A percentile compares a stretch with the other conserved stretches of the same genome.
These are phyloP conservation scores for Murina feae DNA, from an alignment of 2,113 vertebrate species.

Conservation along the genomic window DNA sequence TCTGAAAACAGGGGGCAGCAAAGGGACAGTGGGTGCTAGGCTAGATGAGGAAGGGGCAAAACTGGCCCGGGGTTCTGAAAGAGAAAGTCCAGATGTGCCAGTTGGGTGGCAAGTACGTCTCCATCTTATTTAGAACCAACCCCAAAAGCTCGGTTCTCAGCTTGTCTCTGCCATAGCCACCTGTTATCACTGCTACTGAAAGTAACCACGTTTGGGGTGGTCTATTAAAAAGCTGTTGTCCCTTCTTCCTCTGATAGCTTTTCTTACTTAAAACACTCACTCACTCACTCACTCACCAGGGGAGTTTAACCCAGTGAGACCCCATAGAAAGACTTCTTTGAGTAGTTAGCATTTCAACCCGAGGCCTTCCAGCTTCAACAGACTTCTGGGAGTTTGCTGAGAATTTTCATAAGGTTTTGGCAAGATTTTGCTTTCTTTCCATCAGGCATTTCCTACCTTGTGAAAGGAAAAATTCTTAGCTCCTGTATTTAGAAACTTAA, in stretches of 20 bases:
- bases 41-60: neutral
- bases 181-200: neutral
- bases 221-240: neutral
- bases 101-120: fast-evolving
- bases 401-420: constrained; percentile 59
- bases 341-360: constrained; percentile 61
- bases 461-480: constrained; percentile 80
- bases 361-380: constrained; percentile 20
- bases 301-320: constrained; percentile 42
- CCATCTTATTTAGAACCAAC: neutral
- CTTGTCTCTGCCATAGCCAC: neutral
- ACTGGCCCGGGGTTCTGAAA: neutral
- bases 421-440: constrained; percentile 40
- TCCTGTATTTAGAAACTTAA: constrained; percentile 57
- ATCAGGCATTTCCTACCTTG: constrained; percentile 52
- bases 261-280: constrained; percentile 55
- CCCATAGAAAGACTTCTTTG: constrained; percentile 58
- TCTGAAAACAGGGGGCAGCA: neutral
- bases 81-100: neutral
- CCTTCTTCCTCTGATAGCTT: constrained; percentile 7
- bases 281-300: neutral
- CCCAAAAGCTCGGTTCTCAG: neutral
- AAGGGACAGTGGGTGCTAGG: neutral
- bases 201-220: neutral
- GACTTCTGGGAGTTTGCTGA: neutral